Evolutionary conservation across 2,888 invertebrate species (phyloP).

Genomic region (Lycocerus yunnanus): DNA sequence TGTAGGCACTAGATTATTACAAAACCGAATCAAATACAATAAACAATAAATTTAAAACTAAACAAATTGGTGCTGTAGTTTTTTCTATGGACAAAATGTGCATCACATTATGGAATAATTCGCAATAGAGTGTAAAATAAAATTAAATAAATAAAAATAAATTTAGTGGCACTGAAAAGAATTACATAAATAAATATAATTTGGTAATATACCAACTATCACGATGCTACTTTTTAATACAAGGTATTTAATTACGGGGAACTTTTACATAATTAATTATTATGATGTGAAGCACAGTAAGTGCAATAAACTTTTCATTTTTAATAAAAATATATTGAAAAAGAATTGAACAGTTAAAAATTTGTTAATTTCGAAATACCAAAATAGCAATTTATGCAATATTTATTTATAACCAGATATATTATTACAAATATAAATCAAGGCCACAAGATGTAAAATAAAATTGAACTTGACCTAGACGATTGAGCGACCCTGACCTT

Average conservation of each 20-base stretch:
- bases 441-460: constrained; percentile 32
- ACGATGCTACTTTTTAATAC: background rate
- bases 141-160: background rate
- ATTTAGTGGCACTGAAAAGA: background rate
- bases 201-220: background rate
- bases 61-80: no score
- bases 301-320: background rate
- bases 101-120: no score
- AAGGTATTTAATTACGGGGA: background rate
- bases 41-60: no score
- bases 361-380: background rate
- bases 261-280: background rate
- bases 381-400: constrained; percentile 2
- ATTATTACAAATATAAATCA: constrained; percentile 32
- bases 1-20: no score
- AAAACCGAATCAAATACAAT: no score
- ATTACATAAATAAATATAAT: background rate
- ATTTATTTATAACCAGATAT: constrained; percentile 5
- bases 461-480: constrained; percentile 47
- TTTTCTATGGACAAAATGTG: no score
- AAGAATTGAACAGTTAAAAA: background rate
- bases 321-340: background rate
- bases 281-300: background rate
- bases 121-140: background rate
- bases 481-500: constrained; percentile 43